These are phyloP conservation scores for Palythoa heliodiscus DNA, from an alignment of 92 coral and sea anemone genomes.

Conservation along the genomic window DNA sequence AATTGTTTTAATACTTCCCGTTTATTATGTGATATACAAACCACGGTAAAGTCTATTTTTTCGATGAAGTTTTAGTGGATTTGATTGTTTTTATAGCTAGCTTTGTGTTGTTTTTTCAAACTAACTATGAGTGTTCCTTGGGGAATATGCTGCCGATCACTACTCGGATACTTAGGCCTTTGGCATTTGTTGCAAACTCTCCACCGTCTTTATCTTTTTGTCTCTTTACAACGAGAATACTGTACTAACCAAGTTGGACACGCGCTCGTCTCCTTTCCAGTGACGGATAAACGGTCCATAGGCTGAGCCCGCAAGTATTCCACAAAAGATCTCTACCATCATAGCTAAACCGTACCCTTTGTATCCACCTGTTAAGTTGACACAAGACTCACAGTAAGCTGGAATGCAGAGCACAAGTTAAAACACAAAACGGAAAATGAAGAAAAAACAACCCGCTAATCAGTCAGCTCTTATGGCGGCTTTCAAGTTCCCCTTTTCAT, in stretches of 20 bases:
- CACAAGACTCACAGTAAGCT: neutral
- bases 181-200: neutral
- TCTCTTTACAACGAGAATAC: too few relatives aligned
- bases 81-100: too few relatives aligned
- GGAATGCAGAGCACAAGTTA: neutral
- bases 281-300: slow-evolving; percentile 85
- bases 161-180: neutral
- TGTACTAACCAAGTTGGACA: slow-evolving; percentile 82
- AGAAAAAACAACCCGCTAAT: neutral
- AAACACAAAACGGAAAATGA: neutral
- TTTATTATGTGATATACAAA: too few relatives aligned
- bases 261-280: slow-evolving; percentile 83
- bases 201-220: too few relatives aligned
- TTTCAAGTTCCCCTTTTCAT: too few relatives aligned
- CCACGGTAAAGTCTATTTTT: too few relatives aligned
- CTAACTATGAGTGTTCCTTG: too few relatives aligned
- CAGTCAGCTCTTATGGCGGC: too few relatives aligned
- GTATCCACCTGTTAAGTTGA: slow-evolving; percentile 78
- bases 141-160: too few relatives aligned
- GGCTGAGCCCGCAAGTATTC: slow-evolving; percentile 89
- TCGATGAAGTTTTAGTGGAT: too few relatives aligned
- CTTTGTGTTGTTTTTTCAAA: too few relatives aligned
- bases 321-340: slow-evolving; percentile 95
- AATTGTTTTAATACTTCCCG: too few relatives aligned
- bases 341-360: slow-evolving; percentile 96